These are phyloP conservation scores for Odontomyia ornata DNA, from an alignment of 2,888 invertebrate genomes.

Conservation along the genomic window DNA sequence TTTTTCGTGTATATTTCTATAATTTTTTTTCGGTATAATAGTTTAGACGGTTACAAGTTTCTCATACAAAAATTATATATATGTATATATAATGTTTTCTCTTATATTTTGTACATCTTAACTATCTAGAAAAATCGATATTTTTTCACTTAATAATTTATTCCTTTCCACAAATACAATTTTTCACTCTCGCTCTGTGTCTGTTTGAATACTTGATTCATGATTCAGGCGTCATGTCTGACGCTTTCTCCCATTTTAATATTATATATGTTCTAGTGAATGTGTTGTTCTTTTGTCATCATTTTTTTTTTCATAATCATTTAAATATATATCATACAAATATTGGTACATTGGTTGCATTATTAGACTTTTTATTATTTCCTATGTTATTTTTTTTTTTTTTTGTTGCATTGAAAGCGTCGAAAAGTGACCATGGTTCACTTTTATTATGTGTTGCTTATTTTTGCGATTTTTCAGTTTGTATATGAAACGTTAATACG, in stretches of 20 bases:
- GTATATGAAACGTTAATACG: too few species aligned
- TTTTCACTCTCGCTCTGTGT: background rate
- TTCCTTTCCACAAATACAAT: background rate
- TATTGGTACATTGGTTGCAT: slow-evolving; percentile 32
- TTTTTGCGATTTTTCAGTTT: too few species aligned
- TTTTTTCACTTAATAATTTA: slow-evolving; percentile 19
- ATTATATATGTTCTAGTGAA: background rate
- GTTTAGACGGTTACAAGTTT: slow-evolving; percentile 39
- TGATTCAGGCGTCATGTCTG: background rate
- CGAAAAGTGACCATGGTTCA: background rate
- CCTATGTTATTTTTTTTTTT: background rate
- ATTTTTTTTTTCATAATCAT: background rate
- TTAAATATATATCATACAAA: slow-evolving; percentile 21
- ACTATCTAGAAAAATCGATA: slow-evolving; percentile 41
- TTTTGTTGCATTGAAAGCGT: background rate
- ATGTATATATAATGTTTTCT: slow-evolving; percentile 32
- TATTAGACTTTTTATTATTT: background rate
- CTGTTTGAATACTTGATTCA: background rate
- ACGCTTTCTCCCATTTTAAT: background rate
- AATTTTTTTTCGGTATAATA: slow-evolving; percentile 26
- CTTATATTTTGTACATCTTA: slow-evolving; percentile 39
- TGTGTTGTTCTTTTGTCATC: background rate
- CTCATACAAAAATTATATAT: slow-evolving; percentile 43
- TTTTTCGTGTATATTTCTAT: slow-evolving; percentile 38
- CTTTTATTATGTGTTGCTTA: background rate